Conservation (phyloP, 2,113 vertebrate species). For the human region GRCh38 chr6:88557501-88558000, state of each 20-base stretch:
- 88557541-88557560: neutral
- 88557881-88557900: neutral
- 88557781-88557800: neutral
- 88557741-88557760: neutral
- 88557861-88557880: neutral
- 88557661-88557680: neutral
- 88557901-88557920: neutral
- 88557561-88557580: neutral
- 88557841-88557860: neutral
- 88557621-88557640: neutral
- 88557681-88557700: neutral
- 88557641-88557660: neutral
- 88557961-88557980: slow-evolving; percentile 61
- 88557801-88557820: neutral
- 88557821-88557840: neutral
- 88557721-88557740: neutral
- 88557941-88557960: slow-evolving; percentile 45
- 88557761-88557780: neutral
- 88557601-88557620: neutral
- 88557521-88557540: neutral
- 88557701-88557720: neutral
- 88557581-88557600: neutral
- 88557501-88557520: neutral
- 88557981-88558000: slow-evolving; percentile 41
- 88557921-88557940: neutral